Percentiles rank a stretch among this genome's conserved stretches.
phyloP scores from a whole-genome alignment of 2,888 invertebrate species.

The Volucella bombylans region DNA sequence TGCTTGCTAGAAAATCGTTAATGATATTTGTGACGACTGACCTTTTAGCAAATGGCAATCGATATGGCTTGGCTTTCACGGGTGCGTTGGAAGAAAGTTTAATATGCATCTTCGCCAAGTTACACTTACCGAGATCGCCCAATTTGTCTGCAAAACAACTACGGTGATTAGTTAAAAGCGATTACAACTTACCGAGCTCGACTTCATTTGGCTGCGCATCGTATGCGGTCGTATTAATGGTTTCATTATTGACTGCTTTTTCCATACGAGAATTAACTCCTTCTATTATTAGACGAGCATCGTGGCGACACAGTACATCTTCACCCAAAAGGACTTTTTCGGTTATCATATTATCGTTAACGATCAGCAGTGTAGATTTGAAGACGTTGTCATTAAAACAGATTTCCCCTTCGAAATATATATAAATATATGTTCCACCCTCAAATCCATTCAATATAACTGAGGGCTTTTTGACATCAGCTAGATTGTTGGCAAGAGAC shows the following conservation, averaged over 20 bases:
- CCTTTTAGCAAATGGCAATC: conserved; percentile 66
- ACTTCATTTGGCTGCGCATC: conserved; percentile 1
- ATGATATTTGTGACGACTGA: conserved; percentile 46
- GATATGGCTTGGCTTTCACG: conserved; percentile 59
- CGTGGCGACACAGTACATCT: conserved; percentile 52
- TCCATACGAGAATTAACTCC: conserved; percentile 46
- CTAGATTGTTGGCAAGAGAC: conserved; percentile 20
- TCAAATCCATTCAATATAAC: conserved; percentile 50
- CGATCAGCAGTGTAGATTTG: conserved; percentile 27
- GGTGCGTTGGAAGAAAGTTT: conserved; percentile 27
- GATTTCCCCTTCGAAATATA: conserved; percentile 16
- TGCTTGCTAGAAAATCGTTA: conserved; percentile 42
- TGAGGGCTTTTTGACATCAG: not conserved
- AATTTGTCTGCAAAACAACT: conserved; percentile 24
- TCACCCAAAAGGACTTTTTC: conserved; percentile 56
- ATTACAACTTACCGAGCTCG: conserved; percentile 7
- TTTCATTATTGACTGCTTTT: not conserved
- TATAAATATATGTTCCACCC: conserved; percentile 50
- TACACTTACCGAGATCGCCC: conserved; percentile 45
- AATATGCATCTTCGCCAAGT: conserved; percentile 61
- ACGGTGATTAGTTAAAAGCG: conserved; percentile 17
- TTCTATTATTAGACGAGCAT: conserved; percentile 53
- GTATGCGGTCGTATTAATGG: too few species aligned
- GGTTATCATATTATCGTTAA: conserved; percentile 49
- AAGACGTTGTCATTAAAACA: conserved; percentile 39